Evolutionary conservation across 1,140 invertebrate genomes (phyloP), one percentile per base, ranked within the genome.

Genomic region (Drosophila obscura): DNA sequence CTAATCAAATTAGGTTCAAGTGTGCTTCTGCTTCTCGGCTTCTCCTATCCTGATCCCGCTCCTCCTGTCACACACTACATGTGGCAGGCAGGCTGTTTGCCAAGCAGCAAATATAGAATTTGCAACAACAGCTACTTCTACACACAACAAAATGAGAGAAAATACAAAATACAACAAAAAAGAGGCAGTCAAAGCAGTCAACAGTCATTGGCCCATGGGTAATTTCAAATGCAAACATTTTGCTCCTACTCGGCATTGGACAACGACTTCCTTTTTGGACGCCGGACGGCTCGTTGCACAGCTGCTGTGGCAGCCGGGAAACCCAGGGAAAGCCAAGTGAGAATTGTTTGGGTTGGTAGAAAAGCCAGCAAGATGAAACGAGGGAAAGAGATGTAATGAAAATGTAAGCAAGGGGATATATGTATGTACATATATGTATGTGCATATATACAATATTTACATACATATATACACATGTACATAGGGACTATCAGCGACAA

Each of bases 191-290:
- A 69, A 57, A 69, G 68, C 66, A 69, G 66, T 69, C 66, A 69
- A 80, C 63, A 84, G 77, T 80, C 80, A 84, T 85, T 80, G 77
- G 80, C 80, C 83, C 82, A 87, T 77, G 82, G 82, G 82, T 88
- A 85, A 85, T 88, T 85, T 85, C 61, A 81, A 87, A 88, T 85
- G 82, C 78, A 78, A 84, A 85, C 77, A 85, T 66, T 74, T 75
- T 75, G 60, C 71, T 74, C 51, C 58, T 62, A 19, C 19, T 19
- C 59, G 45, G 43, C 73, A 39, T 63, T 67, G 82, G 68, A 85
- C 71, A 87, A 85, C 71, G 81, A 82, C 82, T 82, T 85, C 82
- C 82, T 85, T 81, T 77, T 69, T 53, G 56, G 31, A 35, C 31
- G 9, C 31, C 3, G 31, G 28, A 31, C 28, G 8, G 31, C 11